Evolutionary conservation across 2,113 vertebrate genomes (phyloP).

Genomic region (Salvelinus alpinus): DNA sequence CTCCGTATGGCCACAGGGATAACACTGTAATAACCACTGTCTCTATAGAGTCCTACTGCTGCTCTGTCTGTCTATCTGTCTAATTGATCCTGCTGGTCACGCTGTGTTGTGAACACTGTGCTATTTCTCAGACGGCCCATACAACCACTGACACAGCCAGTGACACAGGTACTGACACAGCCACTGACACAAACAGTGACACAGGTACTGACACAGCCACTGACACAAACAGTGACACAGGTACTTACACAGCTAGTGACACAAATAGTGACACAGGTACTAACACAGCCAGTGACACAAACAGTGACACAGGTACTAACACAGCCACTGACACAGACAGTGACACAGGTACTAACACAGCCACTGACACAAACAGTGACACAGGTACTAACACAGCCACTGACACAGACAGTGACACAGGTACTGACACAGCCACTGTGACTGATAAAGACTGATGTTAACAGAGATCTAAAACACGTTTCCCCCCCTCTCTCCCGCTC

Average conservation of each 20-base stretch:
- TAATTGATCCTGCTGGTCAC: background rate
- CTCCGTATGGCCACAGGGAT: slow-evolving; percentile 8
- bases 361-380: too few relatives aligned
- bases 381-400: background rate
- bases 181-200: too few relatives aligned
- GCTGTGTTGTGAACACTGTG: background rate
- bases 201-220: too few relatives aligned
- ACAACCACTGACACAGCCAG: background rate
- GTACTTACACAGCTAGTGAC: too few relatives aligned
- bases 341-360: too few relatives aligned
- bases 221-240: too few relatives aligned
- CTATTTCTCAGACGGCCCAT: background rate
- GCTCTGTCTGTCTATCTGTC: too few relatives aligned
- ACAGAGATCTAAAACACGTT: background rate
- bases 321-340: too few relatives aligned
- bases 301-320: too few relatives aligned
- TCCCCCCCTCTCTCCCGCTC: background rate
- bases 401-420: background rate
- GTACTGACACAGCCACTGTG: background rate
- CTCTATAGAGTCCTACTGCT: slow-evolving; percentile 1
- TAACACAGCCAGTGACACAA: too few relatives aligned
- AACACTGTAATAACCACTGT: slow-evolving; percentile 29
- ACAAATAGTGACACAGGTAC: too few relatives aligned
- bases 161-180: too few relatives aligned
- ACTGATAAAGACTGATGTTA: background rate